These are phyloP conservation scores for Helicoverpa armigera DNA, from an alignment of 1,140 invertebrate genomes.

Conservation along the genomic window DNA sequence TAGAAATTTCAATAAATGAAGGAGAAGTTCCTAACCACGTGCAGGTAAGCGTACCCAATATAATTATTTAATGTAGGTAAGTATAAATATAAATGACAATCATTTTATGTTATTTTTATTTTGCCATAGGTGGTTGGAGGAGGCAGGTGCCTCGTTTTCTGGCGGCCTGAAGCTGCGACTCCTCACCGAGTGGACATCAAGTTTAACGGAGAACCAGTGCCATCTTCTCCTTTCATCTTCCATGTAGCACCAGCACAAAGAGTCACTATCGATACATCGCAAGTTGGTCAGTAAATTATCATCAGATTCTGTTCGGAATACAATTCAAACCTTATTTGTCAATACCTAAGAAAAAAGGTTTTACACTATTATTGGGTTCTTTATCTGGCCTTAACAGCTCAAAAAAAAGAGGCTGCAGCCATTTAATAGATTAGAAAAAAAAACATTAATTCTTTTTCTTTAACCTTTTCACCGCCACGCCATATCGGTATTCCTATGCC, in stretches of 20 bases:
- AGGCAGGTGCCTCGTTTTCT: slow-evolving; percentile 97
- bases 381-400: background rate
- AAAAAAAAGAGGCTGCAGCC: background rate
- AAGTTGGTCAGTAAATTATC: slow-evolving; percentile 71
- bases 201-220: slow-evolving; percentile 98
- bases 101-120: too few relatives aligned
- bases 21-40: slow-evolving; percentile 99
- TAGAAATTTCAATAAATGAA: slow-evolving; percentile 99
- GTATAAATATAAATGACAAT: slow-evolving; percentile 43
- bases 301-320: too few relatives aligned
- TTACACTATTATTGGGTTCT: too few relatives aligned
- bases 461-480: too few relatives aligned
- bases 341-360: too few relatives aligned
- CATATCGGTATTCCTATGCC: too few relatives aligned
- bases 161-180: slow-evolving; percentile 96
- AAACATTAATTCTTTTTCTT: background rate
- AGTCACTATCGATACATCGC: slow-evolving; percentile 81
- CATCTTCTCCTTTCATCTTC: slow-evolving; percentile 94
- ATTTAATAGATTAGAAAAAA: background rate
- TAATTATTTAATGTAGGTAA: slow-evolving; percentile 4
- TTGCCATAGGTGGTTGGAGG: slow-evolving; percentile 91
- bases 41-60: slow-evolving; percentile 80
- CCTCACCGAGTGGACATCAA: slow-evolving; percentile 99
- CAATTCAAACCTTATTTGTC: too few relatives aligned
- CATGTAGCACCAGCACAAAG: slow-evolving; percentile 80